Base-by-base conservation (phyloP, 2,888 invertebrate species). In the Drosophila hamatofila region DNA sequence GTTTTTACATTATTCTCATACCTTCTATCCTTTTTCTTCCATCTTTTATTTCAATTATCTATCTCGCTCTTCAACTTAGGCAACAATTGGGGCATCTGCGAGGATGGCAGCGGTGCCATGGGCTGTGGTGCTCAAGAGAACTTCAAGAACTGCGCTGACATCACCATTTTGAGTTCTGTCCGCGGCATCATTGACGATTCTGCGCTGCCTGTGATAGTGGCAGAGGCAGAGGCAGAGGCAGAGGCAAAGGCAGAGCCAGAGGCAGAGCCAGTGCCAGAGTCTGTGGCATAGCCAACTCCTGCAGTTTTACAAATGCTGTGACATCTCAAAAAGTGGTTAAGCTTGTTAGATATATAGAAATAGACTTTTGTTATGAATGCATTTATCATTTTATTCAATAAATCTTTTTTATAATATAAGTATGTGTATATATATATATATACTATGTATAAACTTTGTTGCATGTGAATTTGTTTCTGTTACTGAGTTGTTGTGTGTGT, bases 71-170 rank as follows among this genome's bases (percentile, higher is more conserved):
- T n/a, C n/a, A n/a, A 14, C 33, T 14, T 6, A 93, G 93, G 92
- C 41, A 94, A 94, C 72, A 93, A 93, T 46, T 94, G 94, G 94
- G 94, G 94, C 4, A 39, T 60, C 0, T 94, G 94, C 77, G 81
- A 71, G 2, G 76, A 94, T 70, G 93, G 94, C 1, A 82, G 64
- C 0, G 90, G 90, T 1, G 88, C 78, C 3, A 2, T 92, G 14
- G 94, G 94, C n/a, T 94, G 94, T 75, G 94, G 94, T 0, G 73
- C 87, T 1, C 94, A 94, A 75, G 94, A 94, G 78, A 92, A 88
- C 2, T 94, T 94, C 75, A 89, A 92, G 27, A 93, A 93, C 16
- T 94, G 94, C 80, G 93, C 94, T 0, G 94, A 94, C 76, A 91
- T 94, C 6, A 83, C 86, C 63, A 87, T 92, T 7, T 12, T 70